Base-by-base conservation (phyloP, 2,113 vertebrate genomes). In the Equus przewalskii region DNA sequence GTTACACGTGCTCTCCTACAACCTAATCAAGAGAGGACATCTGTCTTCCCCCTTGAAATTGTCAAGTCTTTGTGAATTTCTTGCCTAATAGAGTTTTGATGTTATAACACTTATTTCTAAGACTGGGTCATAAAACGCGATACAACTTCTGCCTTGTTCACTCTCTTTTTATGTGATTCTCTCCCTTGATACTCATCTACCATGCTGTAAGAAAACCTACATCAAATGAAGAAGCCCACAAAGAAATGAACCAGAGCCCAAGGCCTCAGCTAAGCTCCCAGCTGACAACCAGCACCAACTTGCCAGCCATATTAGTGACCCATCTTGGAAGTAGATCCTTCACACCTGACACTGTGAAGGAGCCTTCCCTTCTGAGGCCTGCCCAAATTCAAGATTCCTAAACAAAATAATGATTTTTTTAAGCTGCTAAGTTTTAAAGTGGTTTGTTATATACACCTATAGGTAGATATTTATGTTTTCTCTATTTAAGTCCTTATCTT, bases 91-190 rank as follows among this genome's bases (percentile, higher is more conserved):
- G 36, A 36, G 41, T 28, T 70, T 79, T 44, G 19, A 51, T 54
- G 22, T 94, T 82, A 28, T n/a, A 8, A 76, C 67, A 33, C 49
- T 58, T 44, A 28, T 86, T 86, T 72, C 89, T 80, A 91, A 70
- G 72, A n/a, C 64, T 85, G 58, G 64, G 33, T 72, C 72, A 79
- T 86, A 86, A 91, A 91, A 86, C 30, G 54, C 62, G n/a, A 9
- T 69, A 62, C 15, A 54, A 24, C 60, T 85, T 91, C 81, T 95
- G n/a, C 81, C 54, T 80, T 79, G 81, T 91, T 85, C 28, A 67
- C 41, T 79, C n/a, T 81, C 24, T 56, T 58, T 58, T 76, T 76
- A 62, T 70, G 72, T 70, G 64, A 46, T 46, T 76, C 22, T 90
- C 49, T 90, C 69, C 15, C 60, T 79, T 76, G 22, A 30, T 79